These are phyloP conservation scores for Atethmia centrago DNA, from an alignment of 2,888 invertebrate genomes.

Conservation along the genomic window DNA sequence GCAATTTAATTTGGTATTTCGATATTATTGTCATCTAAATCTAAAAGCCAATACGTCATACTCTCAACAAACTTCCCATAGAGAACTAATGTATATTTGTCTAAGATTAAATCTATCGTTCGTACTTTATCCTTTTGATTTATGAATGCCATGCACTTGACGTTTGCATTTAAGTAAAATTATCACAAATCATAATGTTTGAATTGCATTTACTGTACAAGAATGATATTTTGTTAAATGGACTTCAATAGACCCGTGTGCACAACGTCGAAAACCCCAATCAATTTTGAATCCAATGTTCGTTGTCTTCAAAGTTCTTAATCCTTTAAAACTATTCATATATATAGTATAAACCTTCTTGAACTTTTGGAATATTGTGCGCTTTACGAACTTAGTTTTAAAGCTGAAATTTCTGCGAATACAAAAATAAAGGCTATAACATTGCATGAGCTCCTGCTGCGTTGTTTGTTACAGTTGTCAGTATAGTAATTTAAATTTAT, in stretches of 20 bases:
- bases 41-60: slow-evolving; percentile 20
- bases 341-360: slow-evolving; percentile 17
- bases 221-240: slow-evolving; percentile 72
- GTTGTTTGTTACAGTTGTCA: slow-evolving; percentile 83
- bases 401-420: slow-evolving; percentile 39
- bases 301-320: slow-evolving; percentile 16
- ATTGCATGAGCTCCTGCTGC: slow-evolving; percentile 76
- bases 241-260: slow-evolving; percentile 56
- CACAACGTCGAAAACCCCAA: slow-evolving; percentile 10
- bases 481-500: slow-evolving; percentile 79
- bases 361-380: slow-evolving; percentile 22
- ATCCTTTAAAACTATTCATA: slow-evolving; percentile 3
- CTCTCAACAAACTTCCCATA: slow-evolving; percentile 39
- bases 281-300: slow-evolving; percentile 39
- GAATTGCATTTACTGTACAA: slow-evolving; percentile 72
- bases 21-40: slow-evolving; percentile 4
- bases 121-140: slow-evolving; percentile 70
- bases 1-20: neutral
- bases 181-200: slow-evolving; percentile 84
- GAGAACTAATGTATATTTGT: slow-evolving; percentile 52
- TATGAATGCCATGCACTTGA: slow-evolving; percentile 73
- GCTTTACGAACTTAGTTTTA: slow-evolving; percentile 39
- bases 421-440: slow-evolving; percentile 52
- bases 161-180: slow-evolving; percentile 79
- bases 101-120: slow-evolving; percentile 65